Evolutionary conservation across 2,797 vertebrate species (phyloP), one percentile per base, ranked within the genome.

Genomic region (Tadarida brasiliensis): DNA sequence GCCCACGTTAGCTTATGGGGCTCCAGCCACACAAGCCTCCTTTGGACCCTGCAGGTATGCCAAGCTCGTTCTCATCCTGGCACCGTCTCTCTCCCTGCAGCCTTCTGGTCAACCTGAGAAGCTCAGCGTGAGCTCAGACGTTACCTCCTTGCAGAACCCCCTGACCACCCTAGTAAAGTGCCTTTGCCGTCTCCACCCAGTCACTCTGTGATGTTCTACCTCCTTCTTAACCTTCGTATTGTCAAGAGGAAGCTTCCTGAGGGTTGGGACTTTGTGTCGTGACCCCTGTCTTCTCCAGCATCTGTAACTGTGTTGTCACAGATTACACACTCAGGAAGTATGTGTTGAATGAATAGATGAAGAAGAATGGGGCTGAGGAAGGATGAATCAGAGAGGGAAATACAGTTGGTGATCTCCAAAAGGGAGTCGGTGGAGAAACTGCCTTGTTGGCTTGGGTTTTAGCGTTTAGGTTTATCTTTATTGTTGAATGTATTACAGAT

Each of bases 1-100:
- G 5, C 7, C 30, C 0, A 4, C 56, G 70, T 74, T 20, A 22
- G 0, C 7, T 5, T 5, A 9, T 3, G 17, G 35, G 26, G 3
- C 19, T 78, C 19, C 33, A 88, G 30, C n/a, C 63, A 74, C 39
- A 76, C 1, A 0, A 12, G 26, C 11, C 35, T 76, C 47, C 49
- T 67, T 77, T 51, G 7, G 47, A 12, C 16, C 22, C 35, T 54
- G 28, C 33, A 76, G 11, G n/a, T 3, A 3, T 24, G 59, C 76
- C 74, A 4, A 14, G 17, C 30, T 81, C 30, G 20, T 14, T 54
- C 30, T 1, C 47, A 22, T 47, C 28, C 19, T 6, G 19, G 26
- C 15, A 7, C 26, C 10, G 16, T 26, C 16, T n/a, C 33, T 54
- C 77, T 57, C 30, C 1, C 15, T 56, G 0, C 49, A 12, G 59